Evolutionary conservation across 2,113 vertebrate species (phyloP).

Genomic region (Ammodramus savannarum): DNA sequence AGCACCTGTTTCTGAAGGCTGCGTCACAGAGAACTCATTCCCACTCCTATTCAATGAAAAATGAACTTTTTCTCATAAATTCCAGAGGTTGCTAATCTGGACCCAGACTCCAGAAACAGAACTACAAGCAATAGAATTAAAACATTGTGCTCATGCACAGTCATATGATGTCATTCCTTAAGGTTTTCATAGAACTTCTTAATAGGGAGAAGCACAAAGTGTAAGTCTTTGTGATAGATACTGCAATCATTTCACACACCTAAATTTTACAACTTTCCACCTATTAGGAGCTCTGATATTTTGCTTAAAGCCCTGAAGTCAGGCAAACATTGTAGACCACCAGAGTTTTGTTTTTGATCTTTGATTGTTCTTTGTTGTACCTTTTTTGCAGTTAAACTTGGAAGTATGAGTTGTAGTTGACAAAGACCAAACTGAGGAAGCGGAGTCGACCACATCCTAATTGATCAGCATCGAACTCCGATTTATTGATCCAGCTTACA

Average conservation of each 20-base stretch:
- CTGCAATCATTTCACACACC: not conserved
- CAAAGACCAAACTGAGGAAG: not conserved
- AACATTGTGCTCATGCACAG: not conserved
- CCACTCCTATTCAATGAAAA: not conserved
- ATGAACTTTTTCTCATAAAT: not conserved
- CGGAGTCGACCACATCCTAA: no score
- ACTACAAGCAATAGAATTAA: not conserved
- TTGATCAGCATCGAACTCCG: no score
- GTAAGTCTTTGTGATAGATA: not conserved
- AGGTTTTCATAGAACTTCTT: not conserved
- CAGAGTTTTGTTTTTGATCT: not conserved
- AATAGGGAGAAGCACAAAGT: not conserved
- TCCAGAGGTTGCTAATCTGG: not conserved
- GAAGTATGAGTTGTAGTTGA: not conserved
- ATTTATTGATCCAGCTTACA: no score
- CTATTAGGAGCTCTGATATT: not conserved
- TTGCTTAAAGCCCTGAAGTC: not conserved
- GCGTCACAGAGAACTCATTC: not conserved
- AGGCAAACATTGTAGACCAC: not conserved
- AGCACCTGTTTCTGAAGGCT: not conserved
- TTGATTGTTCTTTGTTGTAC: not conserved
- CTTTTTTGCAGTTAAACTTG: not conserved
- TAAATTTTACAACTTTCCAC: not conserved
- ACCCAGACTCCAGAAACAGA: not conserved
- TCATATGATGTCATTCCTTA: not conserved